Conservation (phyloP, 2,113 vertebrate genomes). For the Symphodus melops region DNA sequence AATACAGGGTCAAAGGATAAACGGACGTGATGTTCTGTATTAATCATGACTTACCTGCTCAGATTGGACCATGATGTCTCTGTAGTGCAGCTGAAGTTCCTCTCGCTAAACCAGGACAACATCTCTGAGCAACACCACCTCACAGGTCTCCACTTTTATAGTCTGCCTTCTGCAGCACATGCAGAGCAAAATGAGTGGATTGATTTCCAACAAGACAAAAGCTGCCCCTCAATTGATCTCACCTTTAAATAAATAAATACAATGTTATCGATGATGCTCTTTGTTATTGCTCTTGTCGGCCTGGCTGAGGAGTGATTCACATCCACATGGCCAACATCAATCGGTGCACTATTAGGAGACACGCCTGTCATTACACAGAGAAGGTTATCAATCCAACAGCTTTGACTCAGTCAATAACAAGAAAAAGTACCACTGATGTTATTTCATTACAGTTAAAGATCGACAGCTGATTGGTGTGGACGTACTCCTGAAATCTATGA, state of each 20-base stretch:
- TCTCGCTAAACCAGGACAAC: constrained; percentile 10
- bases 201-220: constrained; percentile 72
- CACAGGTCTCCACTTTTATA: constrained; percentile 58
- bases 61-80: neutral
- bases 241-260: constrained; percentile 66
- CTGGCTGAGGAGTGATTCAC: constrained; percentile 46
- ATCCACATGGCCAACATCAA: constrained; percentile 55
- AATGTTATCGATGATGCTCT: constrained; percentile 56
- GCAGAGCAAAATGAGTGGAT: constrained; percentile 40
- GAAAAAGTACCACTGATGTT: constrained; percentile 16
- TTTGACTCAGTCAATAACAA: constrained; percentile 55
- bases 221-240: constrained; percentile 58
- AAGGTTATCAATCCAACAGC: constrained; percentile 49
- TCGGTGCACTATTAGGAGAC: constrained; percentile 46
- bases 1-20: too few species aligned
- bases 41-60: constrained; percentile 28
- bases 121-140: constrained; percentile 22
- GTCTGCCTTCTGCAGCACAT: constrained; percentile 45
- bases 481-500: constrained; percentile 34
- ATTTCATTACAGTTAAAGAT: constrained; percentile 30
- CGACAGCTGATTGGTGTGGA: constrained; percentile 38
- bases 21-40: too few species aligned
- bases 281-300: constrained; percentile 60
- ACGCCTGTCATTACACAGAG: constrained; percentile 44
- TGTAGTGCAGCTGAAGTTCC: neutral